Evolutionary conservation across 2,113 vertebrate genomes (phyloP).

Genomic region (Semicossyphus pulcher): DNA sequence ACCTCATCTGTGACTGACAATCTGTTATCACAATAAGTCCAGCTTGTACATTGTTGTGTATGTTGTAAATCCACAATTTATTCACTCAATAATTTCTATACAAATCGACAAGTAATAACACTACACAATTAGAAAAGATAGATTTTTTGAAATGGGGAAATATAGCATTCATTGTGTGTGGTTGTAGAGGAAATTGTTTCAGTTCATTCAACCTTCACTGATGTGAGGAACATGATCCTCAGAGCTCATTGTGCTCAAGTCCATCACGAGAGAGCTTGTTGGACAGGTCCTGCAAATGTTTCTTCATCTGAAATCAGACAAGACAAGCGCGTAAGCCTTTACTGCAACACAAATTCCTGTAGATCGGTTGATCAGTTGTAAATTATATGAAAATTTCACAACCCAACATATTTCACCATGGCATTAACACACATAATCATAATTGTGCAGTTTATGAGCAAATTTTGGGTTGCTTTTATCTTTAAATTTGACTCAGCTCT

Average conservation of each 20-base stretch:
- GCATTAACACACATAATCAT: too few relatives aligned
- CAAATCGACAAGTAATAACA: conserved; percentile 7
- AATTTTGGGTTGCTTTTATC: too few relatives aligned
- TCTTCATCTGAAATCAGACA: conserved; percentile 90
- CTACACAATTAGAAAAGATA: conserved; percentile 38
- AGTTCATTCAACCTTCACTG: conserved; percentile 26
- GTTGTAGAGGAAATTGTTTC: neutral
- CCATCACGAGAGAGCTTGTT: conserved; percentile 89
- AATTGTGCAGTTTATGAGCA: neutral
- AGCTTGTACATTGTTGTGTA: neutral
- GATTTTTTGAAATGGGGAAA: conserved; percentile 7
- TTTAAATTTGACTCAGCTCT: too few relatives aligned
- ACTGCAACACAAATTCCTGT: too few relatives aligned
- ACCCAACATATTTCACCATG: neutral
- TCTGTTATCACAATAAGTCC: neutral
- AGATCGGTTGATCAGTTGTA: too few relatives aligned
- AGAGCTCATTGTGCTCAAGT: conserved; percentile 94
- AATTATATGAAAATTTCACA: neutral
- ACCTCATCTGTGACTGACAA: conserved; percentile 2
- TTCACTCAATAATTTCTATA: conserved; percentile 8
- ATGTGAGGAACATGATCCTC: conserved; percentile 45
- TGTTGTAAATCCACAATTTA: neutral
- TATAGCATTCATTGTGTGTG: neutral
- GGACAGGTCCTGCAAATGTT: conserved; percentile 94
- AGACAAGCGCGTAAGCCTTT: neutral